phyloP scores from a whole-genome alignment of 2,888 invertebrate genomes.

The Napeogenes sylphis region DNA sequence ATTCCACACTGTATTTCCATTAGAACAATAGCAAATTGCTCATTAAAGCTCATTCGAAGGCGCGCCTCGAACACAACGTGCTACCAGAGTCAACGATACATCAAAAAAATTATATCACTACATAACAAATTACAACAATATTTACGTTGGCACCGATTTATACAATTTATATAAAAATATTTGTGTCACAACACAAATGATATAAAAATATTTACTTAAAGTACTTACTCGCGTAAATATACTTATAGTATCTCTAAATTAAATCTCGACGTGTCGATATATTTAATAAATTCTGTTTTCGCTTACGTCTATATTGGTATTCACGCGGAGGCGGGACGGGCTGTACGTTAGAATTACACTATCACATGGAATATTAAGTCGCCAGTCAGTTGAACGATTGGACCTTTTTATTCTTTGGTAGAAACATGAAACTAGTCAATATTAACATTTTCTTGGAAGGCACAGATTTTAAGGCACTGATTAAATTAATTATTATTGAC shows the following conservation, averaged over 20 bases:
- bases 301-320: conserved; percentile 57
- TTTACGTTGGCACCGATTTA: conserved; percentile 76
- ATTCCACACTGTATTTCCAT: conserved; percentile 72
- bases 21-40: conserved; percentile 73
- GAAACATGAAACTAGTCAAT: conserved; percentile 23
- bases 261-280: conserved; percentile 64
- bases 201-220: conserved; percentile 75
- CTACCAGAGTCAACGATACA: conserved; percentile 69
- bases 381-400: conserved; percentile 13
- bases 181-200: conserved; percentile 66
- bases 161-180: conserved; percentile 69
- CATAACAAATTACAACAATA: conserved; percentile 76
- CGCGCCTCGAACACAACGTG: conserved; percentile 45
- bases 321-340: conserved; percentile 48
- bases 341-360: conserved; percentile 4
- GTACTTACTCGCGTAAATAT: conserved; percentile 66
- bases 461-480: conserved; percentile 36
- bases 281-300: conserved; percentile 63
- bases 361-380: conserved; percentile 16
- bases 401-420: conserved; percentile 45
- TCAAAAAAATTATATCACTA: conserved; percentile 72
- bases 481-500: conserved; percentile 10
- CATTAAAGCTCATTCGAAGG: conserved; percentile 60
- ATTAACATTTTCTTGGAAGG: conserved; percentile 29
- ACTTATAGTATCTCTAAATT: conserved; percentile 65